phyloP scores from a whole-genome alignment of 2,888 invertebrate genomes.

The Habrosyne pyritoides region DNA sequence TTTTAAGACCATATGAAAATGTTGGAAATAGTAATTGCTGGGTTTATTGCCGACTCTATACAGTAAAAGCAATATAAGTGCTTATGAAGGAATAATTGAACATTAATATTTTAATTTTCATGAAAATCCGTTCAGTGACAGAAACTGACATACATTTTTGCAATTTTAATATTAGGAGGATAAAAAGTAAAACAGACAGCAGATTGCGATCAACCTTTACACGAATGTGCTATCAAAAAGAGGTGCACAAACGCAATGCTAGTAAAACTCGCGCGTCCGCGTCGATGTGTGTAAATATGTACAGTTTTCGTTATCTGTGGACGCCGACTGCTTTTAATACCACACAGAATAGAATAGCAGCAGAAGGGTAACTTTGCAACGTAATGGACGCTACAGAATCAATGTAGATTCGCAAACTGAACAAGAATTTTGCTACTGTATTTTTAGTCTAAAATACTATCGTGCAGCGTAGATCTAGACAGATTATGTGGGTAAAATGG shows the following conservation, averaged over 20 bases:
- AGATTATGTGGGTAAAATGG: too few relatives aligned
- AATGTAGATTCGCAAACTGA: not conserved
- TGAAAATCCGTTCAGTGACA: too few relatives aligned
- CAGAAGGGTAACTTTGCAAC: not conserved
- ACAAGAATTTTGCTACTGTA: not conserved
- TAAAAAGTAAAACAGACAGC: not conserved
- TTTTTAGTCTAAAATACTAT: not conserved
- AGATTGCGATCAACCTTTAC: not conserved
- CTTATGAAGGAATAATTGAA: too few relatives aligned
- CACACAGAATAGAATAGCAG: not conserved
- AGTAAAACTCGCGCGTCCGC: constrained; percentile 30
- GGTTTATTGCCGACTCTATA: too few relatives aligned
- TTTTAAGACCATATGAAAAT: too few relatives aligned
- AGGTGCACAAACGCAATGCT: constrained; percentile 23
- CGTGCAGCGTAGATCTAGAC: not conserved
- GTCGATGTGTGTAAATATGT: constrained; percentile 22
- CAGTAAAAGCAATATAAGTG: too few relatives aligned
- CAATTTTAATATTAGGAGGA: not conserved
- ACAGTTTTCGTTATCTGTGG: constrained; percentile 29
- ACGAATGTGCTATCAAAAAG: constrained; percentile 14
- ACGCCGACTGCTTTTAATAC: constrained; percentile 7
- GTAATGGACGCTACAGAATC: not conserved
- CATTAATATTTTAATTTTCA: too few relatives aligned
- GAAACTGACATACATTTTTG: not conserved
- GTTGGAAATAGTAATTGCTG: too few relatives aligned